A percentile compares a stretch with the other conserved stretches of the same genome.
Conservation (phyloP, 1,140 invertebrate species). For the Microplitis demolitor region DNA sequence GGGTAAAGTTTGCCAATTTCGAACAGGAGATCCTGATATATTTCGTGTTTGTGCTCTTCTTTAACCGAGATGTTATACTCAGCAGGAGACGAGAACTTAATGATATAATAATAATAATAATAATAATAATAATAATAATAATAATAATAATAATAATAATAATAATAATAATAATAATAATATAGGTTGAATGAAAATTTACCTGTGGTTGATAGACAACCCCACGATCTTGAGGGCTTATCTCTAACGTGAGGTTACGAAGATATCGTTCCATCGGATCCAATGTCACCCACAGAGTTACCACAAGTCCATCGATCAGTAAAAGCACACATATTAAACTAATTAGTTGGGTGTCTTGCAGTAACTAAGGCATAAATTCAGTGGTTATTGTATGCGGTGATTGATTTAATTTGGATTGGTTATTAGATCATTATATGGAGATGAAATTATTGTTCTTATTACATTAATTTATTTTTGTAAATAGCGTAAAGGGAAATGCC, state of each 20-base stretch:
- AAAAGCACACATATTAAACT: slow-evolving; percentile 78
- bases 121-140: not conserved
- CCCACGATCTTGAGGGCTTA: slow-evolving; percentile 74
- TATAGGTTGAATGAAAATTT: slow-evolving; percentile 19
- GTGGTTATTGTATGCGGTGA: too few relatives aligned
- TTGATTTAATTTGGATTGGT: too few relatives aligned
- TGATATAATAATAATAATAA: too few relatives aligned
- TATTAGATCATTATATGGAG: too few relatives aligned
- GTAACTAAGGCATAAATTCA: slow-evolving; percentile 59
- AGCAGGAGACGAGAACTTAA: too few relatives aligned
- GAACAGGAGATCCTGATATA: too few relatives aligned
- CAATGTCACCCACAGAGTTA: slow-evolving; percentile 78
- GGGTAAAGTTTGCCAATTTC: too few relatives aligned
- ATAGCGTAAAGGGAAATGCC: too few relatives aligned
- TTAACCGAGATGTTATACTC: too few relatives aligned
- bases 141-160: not conserved
- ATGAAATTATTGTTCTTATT: too few relatives aligned
- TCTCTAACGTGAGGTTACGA: slow-evolving; percentile 81
- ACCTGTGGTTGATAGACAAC: slow-evolving; percentile 89
- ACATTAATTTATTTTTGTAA: too few relatives aligned
- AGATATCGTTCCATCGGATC: slow-evolving; percentile 86
- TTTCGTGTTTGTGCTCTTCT: too few relatives aligned
- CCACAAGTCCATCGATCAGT: slow-evolving; percentile 77
- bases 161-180: not conserved
- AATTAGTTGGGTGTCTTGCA: slow-evolving; percentile 85